Evolutionary conservation across 2,113 vertebrate species (phyloP), one percentile per base, ranked within the genome.

Genomic region (Microtus ochrogaster): DNA sequence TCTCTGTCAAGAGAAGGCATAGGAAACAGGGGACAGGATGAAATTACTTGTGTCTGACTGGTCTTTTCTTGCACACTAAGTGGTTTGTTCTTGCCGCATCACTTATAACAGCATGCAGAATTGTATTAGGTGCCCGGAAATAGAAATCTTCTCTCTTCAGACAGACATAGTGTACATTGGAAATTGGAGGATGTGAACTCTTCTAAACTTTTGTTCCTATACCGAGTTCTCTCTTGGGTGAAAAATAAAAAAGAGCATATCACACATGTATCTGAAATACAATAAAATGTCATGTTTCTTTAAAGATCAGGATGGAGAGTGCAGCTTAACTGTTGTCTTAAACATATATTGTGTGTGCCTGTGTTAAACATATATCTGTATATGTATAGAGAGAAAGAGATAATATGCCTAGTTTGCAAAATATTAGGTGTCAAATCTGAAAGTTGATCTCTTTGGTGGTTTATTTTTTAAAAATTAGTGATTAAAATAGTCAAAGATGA

Each of bases 251-350:
- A 96, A 79, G 16, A 96, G 19, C 70, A 84, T 14, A 79, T 49
- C 36, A 85, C 86, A 95, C 89, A 96, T 41, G 74, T 79, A 97
- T 70, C 78, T 97, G 70, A 87, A 95, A 94, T 72, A 77, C 90
- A 96, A 97, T 94, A 70, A 96, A 97, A 91, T 92, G 49, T 17
- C 21, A 70, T 83, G 78, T 92, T 96, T 96, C 26, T 95, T 78
- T 74, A 96, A 96, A 96, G 70, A 65, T 97, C 79, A 93, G 6
- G 5, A 26, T 86, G 30, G n/a, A 13, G 81, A 96, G 92, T 79
- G 65, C 49, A 89, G 28, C 39, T 39, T 77, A 93, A 96, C 44
- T 73, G 66, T 83, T 93, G 84, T 58, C 58, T 58, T 58, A 21
- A 58, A 58, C 19, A 21, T 58, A 58, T 21, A 22, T 58, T 58